A percentile compares a stretch with the other conserved stretches of the same genome.
Conservation (phyloP, 2,888 invertebrate genomes). For the Lycophotia porphyrea region DNA sequence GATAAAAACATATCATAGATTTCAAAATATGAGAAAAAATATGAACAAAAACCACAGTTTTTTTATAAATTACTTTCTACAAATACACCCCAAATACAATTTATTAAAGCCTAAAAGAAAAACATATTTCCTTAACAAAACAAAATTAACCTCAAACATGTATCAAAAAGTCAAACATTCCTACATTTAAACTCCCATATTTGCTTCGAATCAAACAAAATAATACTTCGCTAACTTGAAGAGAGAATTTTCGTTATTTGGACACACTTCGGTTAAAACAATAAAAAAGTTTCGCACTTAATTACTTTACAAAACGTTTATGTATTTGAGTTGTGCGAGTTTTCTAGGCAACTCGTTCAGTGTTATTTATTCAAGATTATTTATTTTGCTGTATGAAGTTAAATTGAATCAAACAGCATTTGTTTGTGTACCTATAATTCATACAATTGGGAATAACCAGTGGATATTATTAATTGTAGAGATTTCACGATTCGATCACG, state of each 20-base stretch:
- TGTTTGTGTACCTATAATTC: neutral
- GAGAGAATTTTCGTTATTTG: conserved; percentile 56
- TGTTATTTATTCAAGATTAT: conserved; percentile 30
- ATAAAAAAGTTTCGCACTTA: conserved; percentile 57
- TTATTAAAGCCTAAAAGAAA: neutral
- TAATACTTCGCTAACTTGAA: conserved; percentile 54
- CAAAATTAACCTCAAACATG: neutral
- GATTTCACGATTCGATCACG: no score
- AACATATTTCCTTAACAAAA: neutral
- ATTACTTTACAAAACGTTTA: conserved; percentile 50
- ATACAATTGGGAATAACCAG: neutral
- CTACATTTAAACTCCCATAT: conserved; percentile 52
- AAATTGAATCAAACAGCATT: conserved; percentile 5
- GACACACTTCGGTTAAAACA: conserved; percentile 54
- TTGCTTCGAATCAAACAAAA: conserved; percentile 57
- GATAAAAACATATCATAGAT: neutral
- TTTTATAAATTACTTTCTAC: conserved; percentile 7
- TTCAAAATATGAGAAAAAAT: neutral
- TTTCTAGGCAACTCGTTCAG: conserved; percentile 20
- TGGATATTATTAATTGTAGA: neutral
- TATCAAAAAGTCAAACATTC: conserved; percentile 27
- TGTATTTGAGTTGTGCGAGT: conserved; percentile 52
- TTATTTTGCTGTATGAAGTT: conserved; percentile 17
- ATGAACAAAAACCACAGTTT: no score
- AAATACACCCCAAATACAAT: neutral